Evolutionary conservation across 2,888 invertebrate genomes (phyloP).

Genomic region (Pharmacophagus antenor): DNA sequence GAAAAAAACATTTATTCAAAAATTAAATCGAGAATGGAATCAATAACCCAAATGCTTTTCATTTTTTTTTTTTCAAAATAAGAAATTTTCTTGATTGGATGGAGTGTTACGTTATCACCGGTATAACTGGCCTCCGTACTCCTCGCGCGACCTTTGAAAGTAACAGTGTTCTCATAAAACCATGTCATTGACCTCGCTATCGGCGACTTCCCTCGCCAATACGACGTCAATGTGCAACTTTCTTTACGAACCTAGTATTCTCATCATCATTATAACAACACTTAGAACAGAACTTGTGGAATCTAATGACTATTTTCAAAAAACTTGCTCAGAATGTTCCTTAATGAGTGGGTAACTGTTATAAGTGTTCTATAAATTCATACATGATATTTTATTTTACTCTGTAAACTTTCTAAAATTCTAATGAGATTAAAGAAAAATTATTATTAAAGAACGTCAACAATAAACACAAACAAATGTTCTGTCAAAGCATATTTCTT

Average conservation of each 20-base stretch:
- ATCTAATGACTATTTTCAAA: slow-evolving; percentile 39
- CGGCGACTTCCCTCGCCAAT: slow-evolving; percentile 51
- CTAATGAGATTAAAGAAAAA: no score
- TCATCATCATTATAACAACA: slow-evolving; percentile 53
- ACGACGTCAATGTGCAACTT: slow-evolving; percentile 48
- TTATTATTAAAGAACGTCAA: no score
- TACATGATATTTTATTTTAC: no score
- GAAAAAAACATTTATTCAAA: no score
- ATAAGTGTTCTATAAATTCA: neutral
- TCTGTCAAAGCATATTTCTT: no score
- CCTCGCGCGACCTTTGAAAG: slow-evolving; percentile 73
- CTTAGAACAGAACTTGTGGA: slow-evolving; percentile 31
- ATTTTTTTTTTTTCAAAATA: no score
- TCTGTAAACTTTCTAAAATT: no score
- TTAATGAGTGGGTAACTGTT: slow-evolving; percentile 16
- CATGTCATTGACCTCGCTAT: slow-evolving; percentile 63
- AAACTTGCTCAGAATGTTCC: slow-evolving; percentile 17
- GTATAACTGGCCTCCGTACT: slow-evolving; percentile 43
- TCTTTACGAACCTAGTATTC: slow-evolving; percentile 59
- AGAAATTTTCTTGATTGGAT: no score
- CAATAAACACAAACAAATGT: no score
- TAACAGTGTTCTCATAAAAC: slow-evolving; percentile 68
- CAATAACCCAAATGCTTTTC: no score
- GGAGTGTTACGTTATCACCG: slow-evolving; percentile 15
- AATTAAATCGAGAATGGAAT: no score